A percentile compares a stretch with the other conserved stretches of the same genome.
These are phyloP conservation scores for Neotoxoptera formosana DNA, from an alignment of 1,140 invertebrate genomes.

Conservation along the genomic window DNA sequence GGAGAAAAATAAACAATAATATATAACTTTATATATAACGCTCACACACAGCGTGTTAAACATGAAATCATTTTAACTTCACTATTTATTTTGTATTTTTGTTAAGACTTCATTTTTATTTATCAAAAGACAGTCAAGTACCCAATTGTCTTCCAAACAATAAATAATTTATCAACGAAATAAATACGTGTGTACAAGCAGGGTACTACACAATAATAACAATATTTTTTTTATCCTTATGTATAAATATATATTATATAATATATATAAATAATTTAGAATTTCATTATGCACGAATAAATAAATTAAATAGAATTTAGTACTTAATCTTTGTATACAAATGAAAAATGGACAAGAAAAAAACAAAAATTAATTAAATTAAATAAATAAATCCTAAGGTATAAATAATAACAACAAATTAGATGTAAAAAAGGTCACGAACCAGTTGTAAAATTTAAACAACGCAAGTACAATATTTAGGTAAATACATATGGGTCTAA, in stretches of 20 bases:
- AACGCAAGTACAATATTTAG: constrained; percentile 24
- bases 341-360: constrained; percentile 33
- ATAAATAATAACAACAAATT: constrained; percentile 56
- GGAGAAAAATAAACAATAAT: neutral
- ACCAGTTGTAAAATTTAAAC: constrained; percentile 38
- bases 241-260: constrained; percentile 29
- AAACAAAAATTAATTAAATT: constrained; percentile 42
- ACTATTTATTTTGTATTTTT: neutral
- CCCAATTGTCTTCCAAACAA: constrained; percentile 31
- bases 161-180: constrained; percentile 18
- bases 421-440: constrained; percentile 5
- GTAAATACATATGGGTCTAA: constrained; percentile 16
- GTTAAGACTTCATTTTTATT: neutral
- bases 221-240: constrained; percentile 42
- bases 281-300: constrained; percentile 8
- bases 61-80: neutral
- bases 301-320: constrained; percentile 33
- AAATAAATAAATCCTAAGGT: constrained; percentile 27
- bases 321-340: constrained; percentile 21
- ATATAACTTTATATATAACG: neutral
- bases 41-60: neutral
- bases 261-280: constrained; percentile 46
- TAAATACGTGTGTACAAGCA: neutral
- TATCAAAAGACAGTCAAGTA: neutral
- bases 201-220: neutral